Base-by-base conservation (phyloP, 2,113 vertebrate species). In the Deroptyus accipitrinus region DNA sequence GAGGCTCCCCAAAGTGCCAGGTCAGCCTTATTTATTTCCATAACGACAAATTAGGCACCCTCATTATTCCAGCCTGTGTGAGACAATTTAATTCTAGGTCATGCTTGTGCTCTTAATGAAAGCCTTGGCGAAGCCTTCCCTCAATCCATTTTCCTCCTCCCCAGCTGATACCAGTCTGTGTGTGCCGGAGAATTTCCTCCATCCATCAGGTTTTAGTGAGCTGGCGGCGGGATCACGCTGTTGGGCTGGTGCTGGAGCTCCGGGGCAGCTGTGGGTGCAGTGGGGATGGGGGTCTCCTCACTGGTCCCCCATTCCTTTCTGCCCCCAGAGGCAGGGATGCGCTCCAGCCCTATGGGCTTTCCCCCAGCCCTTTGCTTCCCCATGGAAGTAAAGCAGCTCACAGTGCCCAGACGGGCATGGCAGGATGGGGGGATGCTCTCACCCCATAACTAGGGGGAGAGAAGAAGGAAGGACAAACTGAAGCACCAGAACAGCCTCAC, bases 81-180 rank as follows among this genome's bases (percentile, higher is more conserved):
- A 97, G 95, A 91, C 94, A 91, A 94, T 96, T 95, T 97, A 92
- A 96, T 97, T 96, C 95, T 92, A 84, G 95, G 95, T 95, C 96
- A 95, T 48, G 81, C 91, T 93, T 46, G n/a, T 20, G 24, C 83
- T 96, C 91, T 57, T 95, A 97, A 95, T 94, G 96, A 97, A 94
- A 96, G 95, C 95, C 91, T 96, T 95, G 96, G 96, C 68, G 27
- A 91, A 94, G 89, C 81, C 89, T 95, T 92, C 91, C 93, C 86
- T 95, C 93, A 92, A 96, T 95, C 95, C 94, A 95, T 95, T 96
- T 86, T 63, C 96, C 52, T 78, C 72, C 91, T 95, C 95, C 89
- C 86, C 88, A 92, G 92, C 88, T 91, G 80, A 92, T 94, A 42
- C 80, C 52, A 57, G 81, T 42, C 74, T 59, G 5, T 13, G 5